These are phyloP conservation scores for Pionites leucogaster DNA, from an alignment of 2,113 vertebrate species.

Conservation along the genomic window DNA sequence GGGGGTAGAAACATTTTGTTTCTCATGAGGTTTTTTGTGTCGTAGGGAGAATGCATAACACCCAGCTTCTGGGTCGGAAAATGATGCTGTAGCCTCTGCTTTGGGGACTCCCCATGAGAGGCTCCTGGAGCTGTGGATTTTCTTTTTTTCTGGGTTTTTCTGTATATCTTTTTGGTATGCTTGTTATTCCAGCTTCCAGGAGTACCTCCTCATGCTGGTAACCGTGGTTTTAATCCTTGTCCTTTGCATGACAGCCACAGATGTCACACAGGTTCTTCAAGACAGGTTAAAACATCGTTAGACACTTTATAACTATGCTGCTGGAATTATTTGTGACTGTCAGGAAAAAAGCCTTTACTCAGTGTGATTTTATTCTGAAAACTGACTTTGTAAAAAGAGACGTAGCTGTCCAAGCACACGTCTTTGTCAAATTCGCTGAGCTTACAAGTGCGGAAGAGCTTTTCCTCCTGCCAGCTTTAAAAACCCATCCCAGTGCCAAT, in stretches of 20 bases:
- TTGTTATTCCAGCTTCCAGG: neutral
- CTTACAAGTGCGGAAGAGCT: neutral
- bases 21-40: neutral
- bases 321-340: constrained; percentile 41
- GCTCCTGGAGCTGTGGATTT: neutral
- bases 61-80: neutral
- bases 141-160: neutral
- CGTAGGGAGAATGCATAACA: rapidly evolving
- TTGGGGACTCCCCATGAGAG: rapidly evolving
- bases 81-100: neutral
- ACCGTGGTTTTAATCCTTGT: neutral
- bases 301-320: neutral
- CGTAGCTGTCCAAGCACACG: constrained; percentile 44
- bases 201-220: neutral
- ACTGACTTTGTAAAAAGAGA: neutral
- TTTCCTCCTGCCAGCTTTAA: constrained; percentile 17
- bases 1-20: rapidly evolving
- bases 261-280: neutral
- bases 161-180: neutral
- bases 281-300: constrained; percentile 30
- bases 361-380: constrained; percentile 44
- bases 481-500: constrained; percentile 17
- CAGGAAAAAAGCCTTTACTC: constrained; percentile 29
- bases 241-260: neutral
- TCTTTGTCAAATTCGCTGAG: constrained; percentile 19